A percentile compares a stretch with the other conserved stretches of the same genome.
These are phyloP conservation scores for Hypomecis punctinalis DNA, from an alignment of 2,888 invertebrate species.

Conservation along the genomic window DNA sequence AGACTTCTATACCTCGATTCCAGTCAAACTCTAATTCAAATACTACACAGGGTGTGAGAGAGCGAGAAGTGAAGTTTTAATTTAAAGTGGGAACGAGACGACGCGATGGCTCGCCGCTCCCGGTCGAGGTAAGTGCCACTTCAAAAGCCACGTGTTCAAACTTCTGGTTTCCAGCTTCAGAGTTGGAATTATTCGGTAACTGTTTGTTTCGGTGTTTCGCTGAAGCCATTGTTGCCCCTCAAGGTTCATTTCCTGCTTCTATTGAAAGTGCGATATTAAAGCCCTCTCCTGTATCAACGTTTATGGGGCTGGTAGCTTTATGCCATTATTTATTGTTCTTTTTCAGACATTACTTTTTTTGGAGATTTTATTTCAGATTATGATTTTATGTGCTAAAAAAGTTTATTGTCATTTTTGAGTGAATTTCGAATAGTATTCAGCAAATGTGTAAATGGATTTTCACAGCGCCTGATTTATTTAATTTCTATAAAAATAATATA, in stretches of 20 bases:
- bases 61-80: constrained; percentile 73
- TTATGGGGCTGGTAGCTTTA: constrained; percentile 32
- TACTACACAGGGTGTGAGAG: constrained; percentile 74
- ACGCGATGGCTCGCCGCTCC: constrained; percentile 74
- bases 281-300: constrained; percentile 31
- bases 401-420: no score
- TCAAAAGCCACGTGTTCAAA: constrained; percentile 76
- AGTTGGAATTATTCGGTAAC: constrained; percentile 34
- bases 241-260: constrained; percentile 39
- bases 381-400: not conserved
- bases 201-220: constrained; percentile 37
- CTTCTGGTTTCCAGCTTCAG: constrained; percentile 54
- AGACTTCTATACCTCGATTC: constrained; percentile 45
- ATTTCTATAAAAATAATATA: no score
- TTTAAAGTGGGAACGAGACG: constrained; percentile 83
- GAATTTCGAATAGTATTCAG: no score
- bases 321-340: constrained; percentile 24
- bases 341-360: constrained; percentile 24
- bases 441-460: no score
- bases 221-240: constrained; percentile 36
- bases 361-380: not conserved
- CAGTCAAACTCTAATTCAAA: constrained; percentile 50
- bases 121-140: constrained; percentile 80
- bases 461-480: no score
- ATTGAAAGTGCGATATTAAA: constrained; percentile 39